These are phyloP conservation scores for Magallana gigas DNA, from an alignment of 1,140 invertebrate genomes.

Conservation along the genomic window DNA sequence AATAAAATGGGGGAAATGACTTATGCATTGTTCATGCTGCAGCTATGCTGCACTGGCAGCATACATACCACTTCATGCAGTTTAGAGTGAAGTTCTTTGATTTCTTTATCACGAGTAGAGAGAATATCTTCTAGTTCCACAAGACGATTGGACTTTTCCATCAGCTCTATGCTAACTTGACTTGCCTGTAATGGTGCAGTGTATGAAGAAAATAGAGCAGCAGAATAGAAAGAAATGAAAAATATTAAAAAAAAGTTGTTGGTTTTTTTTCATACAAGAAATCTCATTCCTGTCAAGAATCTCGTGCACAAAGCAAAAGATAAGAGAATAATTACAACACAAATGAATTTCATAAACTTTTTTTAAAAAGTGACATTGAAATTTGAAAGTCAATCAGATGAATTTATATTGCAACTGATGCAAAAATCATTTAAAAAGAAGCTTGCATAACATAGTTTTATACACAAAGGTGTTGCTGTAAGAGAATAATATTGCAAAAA, in stretches of 20 bases:
- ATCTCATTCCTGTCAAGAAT: not conserved
- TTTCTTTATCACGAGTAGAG: slow-evolving; percentile 63
- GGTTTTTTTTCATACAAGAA: not conserved
- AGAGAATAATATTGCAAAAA: not conserved
- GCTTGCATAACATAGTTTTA: not conserved
- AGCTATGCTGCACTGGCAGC: slow-evolving; percentile 1
- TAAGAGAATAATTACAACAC: not conserved
- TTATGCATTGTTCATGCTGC: slow-evolving; percentile 10
- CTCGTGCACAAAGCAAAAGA: not conserved
- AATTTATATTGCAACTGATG: not conserved
- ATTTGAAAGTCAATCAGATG: not conserved
- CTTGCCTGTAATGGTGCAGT: slow-evolving; percentile 66
- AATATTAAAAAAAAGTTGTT: not conserved
- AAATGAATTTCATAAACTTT: not conserved
- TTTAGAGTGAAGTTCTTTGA: slow-evolving; percentile 70
- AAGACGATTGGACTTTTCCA: slow-evolving; percentile 68
- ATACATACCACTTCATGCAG: slow-evolving; percentile 73
- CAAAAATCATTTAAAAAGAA: not conserved
- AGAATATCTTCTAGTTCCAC: slow-evolving; percentile 71
- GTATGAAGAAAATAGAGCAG: not conserved
- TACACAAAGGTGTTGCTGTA: no score
- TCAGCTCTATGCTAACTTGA: slow-evolving; percentile 73
- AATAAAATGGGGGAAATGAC: slow-evolving; percentile 7
- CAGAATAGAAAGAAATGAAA: not conserved
- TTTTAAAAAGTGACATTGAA: not conserved